These are phyloP conservation scores for Lophius americanus DNA, from an alignment of 2,797 vertebrate species.

Conservation along the genomic window DNA sequence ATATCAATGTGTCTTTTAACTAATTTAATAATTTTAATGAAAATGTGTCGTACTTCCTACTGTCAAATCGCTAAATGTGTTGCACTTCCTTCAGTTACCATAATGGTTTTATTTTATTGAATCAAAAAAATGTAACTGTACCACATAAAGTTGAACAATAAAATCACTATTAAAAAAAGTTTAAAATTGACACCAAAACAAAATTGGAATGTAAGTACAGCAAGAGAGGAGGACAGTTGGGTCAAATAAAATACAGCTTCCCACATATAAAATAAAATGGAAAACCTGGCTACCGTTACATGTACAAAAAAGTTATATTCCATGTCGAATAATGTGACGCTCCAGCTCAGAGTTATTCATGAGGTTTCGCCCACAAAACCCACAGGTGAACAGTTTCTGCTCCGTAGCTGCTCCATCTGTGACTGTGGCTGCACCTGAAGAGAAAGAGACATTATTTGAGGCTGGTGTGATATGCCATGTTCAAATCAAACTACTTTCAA, in stretches of 20 bases:
- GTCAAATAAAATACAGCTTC: not conserved
- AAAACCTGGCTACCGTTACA: not conserved
- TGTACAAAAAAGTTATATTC: slow-evolving; percentile 41
- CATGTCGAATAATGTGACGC: slow-evolving; percentile 64
- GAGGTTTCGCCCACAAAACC: slow-evolving; percentile 70
- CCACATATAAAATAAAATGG: not conserved
- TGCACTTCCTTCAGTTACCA: not conserved
- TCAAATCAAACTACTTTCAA: not conserved
- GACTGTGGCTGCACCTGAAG: slow-evolving; percentile 3
- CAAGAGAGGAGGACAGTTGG: not conserved
- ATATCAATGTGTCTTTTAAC: not conserved
- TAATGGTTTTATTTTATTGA: slow-evolving; percentile 19
- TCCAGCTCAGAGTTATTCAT: slow-evolving; percentile 51
- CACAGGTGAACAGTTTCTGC: slow-evolving; percentile 52
- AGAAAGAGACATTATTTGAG: not conserved
- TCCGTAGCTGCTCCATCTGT: not conserved
- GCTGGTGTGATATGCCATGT: not conserved
- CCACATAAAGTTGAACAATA: slow-evolving; percentile 14
- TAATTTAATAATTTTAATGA: not conserved
- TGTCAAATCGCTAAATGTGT: too few relatives aligned
- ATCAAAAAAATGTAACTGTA: not conserved
- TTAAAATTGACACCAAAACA: slow-evolving; percentile 42
- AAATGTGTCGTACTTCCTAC: not conserved
- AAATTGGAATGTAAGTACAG: not conserved
- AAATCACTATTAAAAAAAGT: slow-evolving; percentile 31